Conservation (phyloP, 1,140 invertebrate species). For the Caenorhabditis latens region DNA sequence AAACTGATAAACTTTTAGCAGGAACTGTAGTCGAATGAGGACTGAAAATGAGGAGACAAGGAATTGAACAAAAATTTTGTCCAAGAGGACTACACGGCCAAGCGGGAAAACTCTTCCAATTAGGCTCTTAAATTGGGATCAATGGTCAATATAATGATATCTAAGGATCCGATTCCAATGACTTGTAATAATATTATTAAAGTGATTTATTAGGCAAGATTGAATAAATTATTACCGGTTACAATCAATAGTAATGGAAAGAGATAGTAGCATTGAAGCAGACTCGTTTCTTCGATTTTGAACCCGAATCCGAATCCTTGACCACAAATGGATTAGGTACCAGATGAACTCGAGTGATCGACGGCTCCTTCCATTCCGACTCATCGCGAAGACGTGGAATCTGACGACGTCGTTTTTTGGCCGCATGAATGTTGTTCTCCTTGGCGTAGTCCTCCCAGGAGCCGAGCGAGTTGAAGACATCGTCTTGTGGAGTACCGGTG, state of each 20-base stretch:
- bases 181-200: too few relatives aligned
- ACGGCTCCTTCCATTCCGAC: neutral
- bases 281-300: neutral
- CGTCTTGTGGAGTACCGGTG: neutral
- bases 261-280: constrained; percentile 21
- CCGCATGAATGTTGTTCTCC: neutral
- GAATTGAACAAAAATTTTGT: too few relatives aligned
- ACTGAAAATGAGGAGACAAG: too few relatives aligned
- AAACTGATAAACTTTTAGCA: too few relatives aligned
- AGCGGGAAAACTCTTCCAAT: too few relatives aligned
- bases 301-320: neutral
- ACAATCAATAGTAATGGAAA: constrained; percentile 5
- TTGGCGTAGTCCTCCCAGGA: neutral
- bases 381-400: constrained; percentile 20
- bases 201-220: too few relatives aligned
- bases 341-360: neutral
- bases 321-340: constrained; percentile 14
- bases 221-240: too few relatives aligned
- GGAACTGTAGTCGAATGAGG: too few relatives aligned
- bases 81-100: too few relatives aligned
- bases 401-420: neutral
- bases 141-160: too few relatives aligned
- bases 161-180: too few relatives aligned
- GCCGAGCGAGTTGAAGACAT: neutral
- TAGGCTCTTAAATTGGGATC: too few relatives aligned